Conservation (phyloP, 1,140 invertebrate genomes). For the Mizuhopecten yessoensis region DNA sequence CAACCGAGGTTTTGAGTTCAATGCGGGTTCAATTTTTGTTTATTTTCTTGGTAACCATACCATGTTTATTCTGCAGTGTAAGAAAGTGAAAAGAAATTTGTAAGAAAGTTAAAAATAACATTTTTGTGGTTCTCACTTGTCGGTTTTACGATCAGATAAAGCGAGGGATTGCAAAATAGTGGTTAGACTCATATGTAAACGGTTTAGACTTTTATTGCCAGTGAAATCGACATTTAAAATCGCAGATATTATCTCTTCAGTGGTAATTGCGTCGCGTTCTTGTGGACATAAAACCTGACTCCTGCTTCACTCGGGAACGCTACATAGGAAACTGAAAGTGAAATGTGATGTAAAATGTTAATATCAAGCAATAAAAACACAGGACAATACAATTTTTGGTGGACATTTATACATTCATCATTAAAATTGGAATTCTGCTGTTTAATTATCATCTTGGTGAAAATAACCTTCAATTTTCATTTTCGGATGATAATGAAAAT, state of each 20-base stretch:
- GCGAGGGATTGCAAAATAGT: slow-evolving; percentile 17
- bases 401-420: background rate
- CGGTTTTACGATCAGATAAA: slow-evolving; percentile 28
- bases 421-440: too few relatives aligned
- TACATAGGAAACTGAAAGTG: background rate
- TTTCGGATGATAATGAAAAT: too few relatives aligned
- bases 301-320: background rate
- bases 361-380: background rate
- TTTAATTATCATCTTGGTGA: too few relatives aligned
- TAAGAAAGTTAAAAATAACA: slow-evolving; percentile 20
- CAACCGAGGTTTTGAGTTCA: background rate
- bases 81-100: background rate
- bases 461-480: too few relatives aligned
- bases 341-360: background rate
- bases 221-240: slow-evolving; percentile 35
- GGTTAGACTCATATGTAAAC: slow-evolving; percentile 38
- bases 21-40: background rate
- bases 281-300: background rate
- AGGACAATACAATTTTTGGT: background rate
- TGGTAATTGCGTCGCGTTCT: slow-evolving; percentile 4
- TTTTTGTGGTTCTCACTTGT: slow-evolving; percentile 17
- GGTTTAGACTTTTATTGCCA: slow-evolving; percentile 25
- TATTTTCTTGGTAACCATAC: background rate
- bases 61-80: background rate
- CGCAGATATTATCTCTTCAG: slow-evolving; percentile 6